A percentile compares a stretch with the other conserved stretches of the same genome.
Evolutionary conservation across 35 echinoderm and acorn worm species (phyloP).

Genomic region (Ptychodera flava): DNA sequence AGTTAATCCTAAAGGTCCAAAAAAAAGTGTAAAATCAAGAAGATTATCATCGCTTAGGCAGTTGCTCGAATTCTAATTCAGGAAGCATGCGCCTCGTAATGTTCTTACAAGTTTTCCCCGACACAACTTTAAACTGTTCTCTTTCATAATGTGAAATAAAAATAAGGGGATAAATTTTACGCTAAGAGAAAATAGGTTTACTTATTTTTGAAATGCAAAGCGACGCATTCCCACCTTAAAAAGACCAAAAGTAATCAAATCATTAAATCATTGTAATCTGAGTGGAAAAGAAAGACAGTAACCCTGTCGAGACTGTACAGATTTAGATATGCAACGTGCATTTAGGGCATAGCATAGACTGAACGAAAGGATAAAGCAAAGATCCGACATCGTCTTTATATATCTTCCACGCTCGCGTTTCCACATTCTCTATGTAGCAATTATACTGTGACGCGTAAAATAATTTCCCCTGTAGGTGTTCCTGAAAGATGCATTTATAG

Average conservation of each 20-base stretch:
- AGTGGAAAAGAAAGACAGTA: not conserved
- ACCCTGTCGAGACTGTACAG: not conserved
- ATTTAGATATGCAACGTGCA: not conserved
- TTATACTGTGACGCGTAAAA: not conserved
- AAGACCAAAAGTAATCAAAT: too few relatives aligned
- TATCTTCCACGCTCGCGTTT: too few relatives aligned
- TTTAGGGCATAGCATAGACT: not conserved
- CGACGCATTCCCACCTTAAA: too few relatives aligned
- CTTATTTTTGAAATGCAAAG: too few relatives aligned
- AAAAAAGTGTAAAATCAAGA: not conserved
- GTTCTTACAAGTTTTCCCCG: too few relatives aligned
- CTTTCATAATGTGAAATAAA: too few relatives aligned
- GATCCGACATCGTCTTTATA: not conserved
- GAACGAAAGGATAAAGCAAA: not conserved
- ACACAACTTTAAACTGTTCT: too few relatives aligned
- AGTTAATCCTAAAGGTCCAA: not conserved
- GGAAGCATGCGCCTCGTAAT: too few relatives aligned
- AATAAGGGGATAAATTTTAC: too few relatives aligned
- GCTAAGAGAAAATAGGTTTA: too few relatives aligned
- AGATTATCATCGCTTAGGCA: not conserved
- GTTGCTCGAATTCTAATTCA: not conserved
- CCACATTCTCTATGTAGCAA: too few relatives aligned
- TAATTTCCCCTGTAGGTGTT: slow-evolving; percentile 33
- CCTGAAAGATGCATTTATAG: slow-evolving; percentile 66
- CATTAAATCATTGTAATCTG: not conserved